Base-by-base conservation (phyloP, 2,113 vertebrate species). In the Otolemur garnettii region DNA sequence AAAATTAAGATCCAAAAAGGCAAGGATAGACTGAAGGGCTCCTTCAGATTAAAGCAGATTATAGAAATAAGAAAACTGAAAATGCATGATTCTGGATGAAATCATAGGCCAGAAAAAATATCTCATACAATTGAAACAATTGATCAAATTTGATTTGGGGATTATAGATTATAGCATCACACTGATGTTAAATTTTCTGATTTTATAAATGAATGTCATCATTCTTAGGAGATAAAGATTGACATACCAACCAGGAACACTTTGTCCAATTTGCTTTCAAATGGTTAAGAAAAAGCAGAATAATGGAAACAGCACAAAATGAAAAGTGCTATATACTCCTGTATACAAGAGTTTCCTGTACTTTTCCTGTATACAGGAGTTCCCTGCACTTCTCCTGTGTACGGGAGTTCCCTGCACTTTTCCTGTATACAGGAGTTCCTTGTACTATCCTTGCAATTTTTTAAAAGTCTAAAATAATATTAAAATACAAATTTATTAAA, bases 31-130 rank as follows among this genome's bases (percentile, higher is more conserved):
- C 19, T 72, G n/a, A 64, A 4, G 42, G 90, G 72, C 11, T 78
- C 6, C 22, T 84, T 85, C 64, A 80, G 26, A 90, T 59, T 82
- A 86, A 92, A 55, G 42, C 74, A 71, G 21, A 62, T 53, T 72
- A 84, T 6, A 53, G 12, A 89, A 11, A 96, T 33, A 90, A 92
- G 19, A 90, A 95, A 91, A 86, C 5, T 53, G 60, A 91, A 87
- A 93, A 69, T 89, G 3, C 13, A 38, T 91, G 10, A 87, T 57
- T 68, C 24, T 66, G 7, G 62, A 68, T 26, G 59, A 13, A 87
- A 87, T 57, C 5, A 26, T 90, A 55, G 66, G 57, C 11, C 33
- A 81, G 15, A 78, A 78, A 66, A 71, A 45, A 74, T n/a, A 71
- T 8, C 3, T 62, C 2, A 87, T 28, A 64, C 17, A 80, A 71